Base-by-base conservation (phyloP, 2,888 invertebrate species). In the Brassicogethes aeneus region DNA sequence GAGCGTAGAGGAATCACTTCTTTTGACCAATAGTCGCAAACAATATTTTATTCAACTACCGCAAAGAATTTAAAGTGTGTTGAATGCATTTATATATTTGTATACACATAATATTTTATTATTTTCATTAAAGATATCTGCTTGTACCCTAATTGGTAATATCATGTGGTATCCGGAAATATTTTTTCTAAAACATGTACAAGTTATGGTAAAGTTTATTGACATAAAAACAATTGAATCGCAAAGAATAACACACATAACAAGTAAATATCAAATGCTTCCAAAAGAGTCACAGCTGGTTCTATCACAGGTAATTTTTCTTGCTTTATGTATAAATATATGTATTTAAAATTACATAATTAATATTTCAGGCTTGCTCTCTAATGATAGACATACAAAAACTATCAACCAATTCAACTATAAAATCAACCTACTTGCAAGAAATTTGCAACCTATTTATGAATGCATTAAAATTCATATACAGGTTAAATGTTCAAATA, bases 101-200 rank as follows among this genome's bases (percentile, higher is more conserved):
- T n/a, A n/a, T n/a, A n/a, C n/a, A n/a, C n/a, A n/a, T n/a, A n/a
- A n/a, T n/a, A n/a, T n/a, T n/a, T n/a, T n/a, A n/a, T n/a, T n/a
- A 10, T 23, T 10, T 23, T 23, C 10, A 15, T 41, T 52, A 40
- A 42, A 86, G 78, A 76, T 85, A 34, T 84, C 85, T 49, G 85
- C 84, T 17, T 80, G 92, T 42, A 81, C 83, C 34, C 68, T 96
- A 17, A 74, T 79, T 42, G 91, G 89, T 1, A 86, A 86, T 59
- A 73, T 85, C 12, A 65, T 89, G 39, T 95, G 92, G 91, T 80
- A 85, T 57, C 89, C 94, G 0, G 85, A 84, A 61, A 75, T 79
- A 52, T 95, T 94, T 67, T 71, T 95, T 2, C 67, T 73, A 34
- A 75, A 76, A 51, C 76, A 79, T 64, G 69, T 78, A 46, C 71